phyloP scores from a whole-genome alignment of 2,113 vertebrate genomes.

The Verasper variegatus region DNA sequence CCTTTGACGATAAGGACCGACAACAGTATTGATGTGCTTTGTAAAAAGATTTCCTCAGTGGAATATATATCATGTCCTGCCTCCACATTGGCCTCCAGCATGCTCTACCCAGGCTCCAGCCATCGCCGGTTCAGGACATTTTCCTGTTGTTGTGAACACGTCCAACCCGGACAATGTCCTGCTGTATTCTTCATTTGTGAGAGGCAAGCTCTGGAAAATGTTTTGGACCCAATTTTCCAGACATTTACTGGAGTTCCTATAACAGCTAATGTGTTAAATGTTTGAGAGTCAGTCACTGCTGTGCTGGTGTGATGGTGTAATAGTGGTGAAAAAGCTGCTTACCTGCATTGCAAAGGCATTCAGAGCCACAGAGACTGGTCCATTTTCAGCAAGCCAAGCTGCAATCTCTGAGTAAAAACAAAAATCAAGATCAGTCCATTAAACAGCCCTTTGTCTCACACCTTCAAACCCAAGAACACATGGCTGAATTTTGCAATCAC shows the following conservation, averaged over 20 bases:
- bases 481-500: background rate
- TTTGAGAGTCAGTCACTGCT: background rate
- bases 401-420: conserved; percentile 82
- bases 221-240: background rate
- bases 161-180: background rate
- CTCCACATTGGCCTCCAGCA: too few relatives aligned
- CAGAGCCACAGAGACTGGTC: conserved; percentile 89
- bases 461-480: background rate
- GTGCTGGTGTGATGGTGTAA: background rate
- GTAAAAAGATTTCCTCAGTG: background rate
- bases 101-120: background rate
- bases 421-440: background rate
- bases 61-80: too few relatives aligned
- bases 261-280: too few relatives aligned
- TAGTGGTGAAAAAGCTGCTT: background rate
- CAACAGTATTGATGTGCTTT: background rate
- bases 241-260: too few relatives aligned
- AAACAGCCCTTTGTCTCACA: background rate
- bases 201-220: background rate
- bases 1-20: too few relatives aligned
- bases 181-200: background rate
- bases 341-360: conserved; percentile 97
- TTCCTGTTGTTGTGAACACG: background rate
- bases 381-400: conserved; percentile 89
- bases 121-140: too few relatives aligned